A percentile compares a stretch with the other conserved stretches of the same genome.
Evolutionary conservation across 2,888 invertebrate genomes (phyloP).

Genomic region (Nycteola revayana): DNA sequence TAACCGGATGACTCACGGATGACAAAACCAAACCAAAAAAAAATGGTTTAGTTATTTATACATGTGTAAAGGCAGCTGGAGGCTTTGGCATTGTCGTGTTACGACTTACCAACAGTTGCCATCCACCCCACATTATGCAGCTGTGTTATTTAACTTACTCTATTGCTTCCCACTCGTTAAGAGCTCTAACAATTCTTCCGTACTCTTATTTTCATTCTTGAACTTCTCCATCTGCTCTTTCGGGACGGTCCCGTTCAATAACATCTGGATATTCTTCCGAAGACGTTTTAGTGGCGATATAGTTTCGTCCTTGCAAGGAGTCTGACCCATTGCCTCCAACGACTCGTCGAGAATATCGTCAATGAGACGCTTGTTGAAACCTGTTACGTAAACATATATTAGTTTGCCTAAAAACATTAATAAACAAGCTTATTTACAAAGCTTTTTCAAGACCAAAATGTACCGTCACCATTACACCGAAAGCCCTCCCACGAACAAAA

Average conservation of each 20-base stretch:
- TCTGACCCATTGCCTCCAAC: slow-evolving; percentile 87
- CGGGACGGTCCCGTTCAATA: slow-evolving; percentile 92
- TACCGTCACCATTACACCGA: slow-evolving; percentile 34
- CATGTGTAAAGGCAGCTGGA: too few species aligned
- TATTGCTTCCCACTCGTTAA: slow-evolving; percentile 75
- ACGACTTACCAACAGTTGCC: not conserved
- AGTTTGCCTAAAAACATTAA: slow-evolving; percentile 14
- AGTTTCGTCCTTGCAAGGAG: slow-evolving; percentile 82
- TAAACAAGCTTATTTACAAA: slow-evolving; percentile 34
- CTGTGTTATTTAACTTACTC: slow-evolving; percentile 8
- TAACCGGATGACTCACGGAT: too few species aligned
- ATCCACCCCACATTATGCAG: slow-evolving; percentile 9
- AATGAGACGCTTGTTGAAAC: slow-evolving; percentile 86
- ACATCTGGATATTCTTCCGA: slow-evolving; percentile 88
- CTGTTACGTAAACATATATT: slow-evolving; percentile 45
- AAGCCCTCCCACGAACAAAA: slow-evolving; percentile 11
- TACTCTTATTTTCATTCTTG: slow-evolving; percentile 86
- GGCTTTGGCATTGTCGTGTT: too few species aligned
- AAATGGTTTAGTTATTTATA: not conserved
- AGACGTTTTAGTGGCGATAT: slow-evolving; percentile 84
- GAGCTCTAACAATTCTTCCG: slow-evolving; percentile 90
- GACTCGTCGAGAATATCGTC: slow-evolving; percentile 91
- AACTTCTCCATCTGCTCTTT: slow-evolving; percentile 89
- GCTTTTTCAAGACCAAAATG: slow-evolving; percentile 14
- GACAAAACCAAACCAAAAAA: not conserved